phyloP scores from a whole-genome alignment of 2,113 vertebrate species.

The Cyprinus carpio region DNA sequence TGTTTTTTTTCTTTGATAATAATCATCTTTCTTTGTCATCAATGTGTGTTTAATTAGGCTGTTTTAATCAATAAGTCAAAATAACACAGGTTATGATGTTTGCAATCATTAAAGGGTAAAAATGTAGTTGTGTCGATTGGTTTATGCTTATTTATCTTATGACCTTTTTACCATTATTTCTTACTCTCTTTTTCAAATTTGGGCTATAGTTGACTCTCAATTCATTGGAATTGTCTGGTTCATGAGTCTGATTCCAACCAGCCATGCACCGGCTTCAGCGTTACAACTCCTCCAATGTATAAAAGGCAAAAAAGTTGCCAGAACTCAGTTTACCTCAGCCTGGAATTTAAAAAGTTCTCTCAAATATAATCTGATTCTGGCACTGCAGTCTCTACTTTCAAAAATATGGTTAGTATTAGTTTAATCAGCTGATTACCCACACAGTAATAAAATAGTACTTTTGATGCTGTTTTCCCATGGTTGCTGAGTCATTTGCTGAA shows the following conservation, averaged over 20 bases:
- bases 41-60: not conserved
- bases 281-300: not conserved
- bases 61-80: not conserved
- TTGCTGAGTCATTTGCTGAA: constrained; percentile 24
- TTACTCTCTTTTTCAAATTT: no score
- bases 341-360: no score
- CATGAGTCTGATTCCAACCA: not conserved
- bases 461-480: constrained; percentile 6
- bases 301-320: not conserved
- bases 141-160: no score
- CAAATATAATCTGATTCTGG: not conserved
- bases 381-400: constrained; percentile 6
- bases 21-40: not conserved
- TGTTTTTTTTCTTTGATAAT: not conserved
- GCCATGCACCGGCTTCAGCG: not conserved
- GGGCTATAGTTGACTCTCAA: no score
- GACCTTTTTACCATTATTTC: no score
- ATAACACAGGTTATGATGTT: not conserved
- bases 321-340: not conserved
- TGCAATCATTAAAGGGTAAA: no score
- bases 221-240: not conserved
- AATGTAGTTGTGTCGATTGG: no score
- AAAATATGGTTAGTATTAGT: not conserved
- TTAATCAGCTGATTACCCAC: not conserved
- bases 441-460: not conserved